phyloP scores from a whole-genome alignment of 2,113 vertebrate genomes.

The Rhinichthys klamathensis region DNA sequence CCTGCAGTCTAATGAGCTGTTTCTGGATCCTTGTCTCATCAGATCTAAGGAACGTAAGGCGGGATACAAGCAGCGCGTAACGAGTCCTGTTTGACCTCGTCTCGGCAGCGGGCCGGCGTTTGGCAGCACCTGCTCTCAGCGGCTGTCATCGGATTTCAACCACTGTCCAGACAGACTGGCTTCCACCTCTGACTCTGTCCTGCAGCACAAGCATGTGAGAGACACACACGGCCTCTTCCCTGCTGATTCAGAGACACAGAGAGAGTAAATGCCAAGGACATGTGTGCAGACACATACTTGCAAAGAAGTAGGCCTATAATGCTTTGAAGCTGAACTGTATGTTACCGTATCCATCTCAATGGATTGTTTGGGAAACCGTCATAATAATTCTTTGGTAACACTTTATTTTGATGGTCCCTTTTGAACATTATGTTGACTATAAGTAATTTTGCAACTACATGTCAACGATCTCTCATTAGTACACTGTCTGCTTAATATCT shows the following conservation, averaged over 20 bases:
- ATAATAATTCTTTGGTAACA: too few species aligned
- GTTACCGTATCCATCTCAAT: too few species aligned
- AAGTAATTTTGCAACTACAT: too few species aligned
- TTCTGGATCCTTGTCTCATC: conserved; percentile 34
- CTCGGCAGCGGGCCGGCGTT: conserved; percentile 34
- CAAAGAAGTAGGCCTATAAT: background rate
- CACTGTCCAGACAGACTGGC: conserved; percentile 37
- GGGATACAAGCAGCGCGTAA: conserved; percentile 27
- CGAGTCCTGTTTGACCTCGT: conserved; percentile 56
- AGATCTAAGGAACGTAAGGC: conserved; percentile 33
- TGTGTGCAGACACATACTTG: background rate
- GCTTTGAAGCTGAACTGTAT: background rate
- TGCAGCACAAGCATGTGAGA: conserved; percentile 27
- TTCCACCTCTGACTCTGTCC: conserved; percentile 34
- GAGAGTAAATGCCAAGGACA: conserved; percentile 19
- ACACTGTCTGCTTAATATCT: too few species aligned
- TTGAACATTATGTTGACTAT: too few species aligned
- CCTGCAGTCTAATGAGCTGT: conserved; percentile 42
- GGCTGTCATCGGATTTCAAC: conserved; percentile 48
- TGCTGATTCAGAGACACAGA: conserved; percentile 32
- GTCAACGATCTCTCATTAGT: too few species aligned
- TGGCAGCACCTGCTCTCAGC: conserved; percentile 52
- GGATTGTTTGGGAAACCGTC: too few species aligned
- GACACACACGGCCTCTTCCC: background rate
- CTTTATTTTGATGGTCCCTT: too few species aligned